Conservation (phyloP, 2,113 vertebrate genomes). For the Martes martes region DNA sequence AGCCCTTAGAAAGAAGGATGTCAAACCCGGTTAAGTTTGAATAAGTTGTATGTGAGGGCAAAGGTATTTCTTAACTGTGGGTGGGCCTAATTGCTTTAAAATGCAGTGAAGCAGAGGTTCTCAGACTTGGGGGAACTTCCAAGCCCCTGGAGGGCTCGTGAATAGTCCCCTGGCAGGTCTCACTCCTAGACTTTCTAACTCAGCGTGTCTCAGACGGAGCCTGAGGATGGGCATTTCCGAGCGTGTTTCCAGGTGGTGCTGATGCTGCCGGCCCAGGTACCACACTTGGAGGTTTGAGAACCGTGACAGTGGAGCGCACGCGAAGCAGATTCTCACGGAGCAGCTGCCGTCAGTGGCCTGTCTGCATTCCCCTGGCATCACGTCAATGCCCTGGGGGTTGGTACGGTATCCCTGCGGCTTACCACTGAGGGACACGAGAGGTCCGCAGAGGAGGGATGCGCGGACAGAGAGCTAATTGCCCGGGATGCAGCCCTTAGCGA, state of each 20-base stretch:
- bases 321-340: neutral
- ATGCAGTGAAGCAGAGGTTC: accelerated
- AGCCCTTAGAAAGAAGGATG: neutral
- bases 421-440: neutral
- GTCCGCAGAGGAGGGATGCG: accelerated
- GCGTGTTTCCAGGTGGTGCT: neutral
- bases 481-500: no score
- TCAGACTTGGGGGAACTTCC: accelerated
- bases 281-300: neutral
- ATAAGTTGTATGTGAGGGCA: neutral
- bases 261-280: accelerated
- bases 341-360: accelerated
- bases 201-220: neutral
- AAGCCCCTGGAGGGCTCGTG: neutral
- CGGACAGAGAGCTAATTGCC: accelerated
- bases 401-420: accelerated
- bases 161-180: no score
- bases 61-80: neutral
- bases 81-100: neutral
- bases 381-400: accelerated
- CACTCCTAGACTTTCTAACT: neutral
- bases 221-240: neutral
- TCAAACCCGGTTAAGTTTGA: neutral
- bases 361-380: accelerated
- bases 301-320: accelerated